These are phyloP conservation scores for Tachina fera DNA, from an alignment of 2,888 invertebrate genomes.

Conservation along the genomic window DNA sequence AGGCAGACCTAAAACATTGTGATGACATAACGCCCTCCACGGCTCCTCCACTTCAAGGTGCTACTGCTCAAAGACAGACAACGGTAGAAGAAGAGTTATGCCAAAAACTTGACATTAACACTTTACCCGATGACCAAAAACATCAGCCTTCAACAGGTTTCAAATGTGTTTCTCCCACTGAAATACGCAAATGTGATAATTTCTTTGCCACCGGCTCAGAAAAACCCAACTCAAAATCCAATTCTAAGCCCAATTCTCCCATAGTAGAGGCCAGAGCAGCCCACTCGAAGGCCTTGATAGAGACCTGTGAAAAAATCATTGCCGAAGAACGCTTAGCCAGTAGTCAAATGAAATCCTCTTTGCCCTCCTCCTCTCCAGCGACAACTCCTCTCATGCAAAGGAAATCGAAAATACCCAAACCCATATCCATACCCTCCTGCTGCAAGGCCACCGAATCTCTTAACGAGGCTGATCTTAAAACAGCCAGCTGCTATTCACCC, in stretches of 20 bases:
- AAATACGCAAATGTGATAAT: constrained; percentile 76
- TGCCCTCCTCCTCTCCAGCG: constrained; percentile 71
- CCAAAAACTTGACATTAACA: constrained; percentile 76
- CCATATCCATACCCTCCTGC: constrained; percentile 76
- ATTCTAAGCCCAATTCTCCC: constrained; percentile 74
- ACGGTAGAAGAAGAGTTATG: constrained; percentile 77
- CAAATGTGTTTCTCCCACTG: constrained; percentile 74
- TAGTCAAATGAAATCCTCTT: constrained; percentile 76
- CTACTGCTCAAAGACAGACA: constrained; percentile 70
- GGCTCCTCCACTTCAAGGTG: constrained; percentile 50
- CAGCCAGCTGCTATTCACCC: neutral
- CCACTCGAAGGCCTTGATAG: constrained; percentile 78
- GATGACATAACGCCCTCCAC: constrained; percentile 28
- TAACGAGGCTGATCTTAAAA: constrained; percentile 73
- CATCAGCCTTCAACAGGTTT: constrained; percentile 75
- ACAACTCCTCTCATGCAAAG: constrained; percentile 73
- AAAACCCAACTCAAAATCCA: constrained; percentile 28
- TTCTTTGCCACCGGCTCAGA: constrained; percentile 46
- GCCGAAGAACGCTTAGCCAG: constrained; percentile 78
- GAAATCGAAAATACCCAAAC: constrained; percentile 78
- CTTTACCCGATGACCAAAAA: constrained; percentile 68
- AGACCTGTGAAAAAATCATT: constrained; percentile 79
- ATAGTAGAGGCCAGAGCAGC: constrained; percentile 77
- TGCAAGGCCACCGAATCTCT: constrained; percentile 76
- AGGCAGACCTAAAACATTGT: constrained; percentile 52